Conservation (phyloP, 2,888 invertebrate genomes). For the Nudaria mundana region DNA sequence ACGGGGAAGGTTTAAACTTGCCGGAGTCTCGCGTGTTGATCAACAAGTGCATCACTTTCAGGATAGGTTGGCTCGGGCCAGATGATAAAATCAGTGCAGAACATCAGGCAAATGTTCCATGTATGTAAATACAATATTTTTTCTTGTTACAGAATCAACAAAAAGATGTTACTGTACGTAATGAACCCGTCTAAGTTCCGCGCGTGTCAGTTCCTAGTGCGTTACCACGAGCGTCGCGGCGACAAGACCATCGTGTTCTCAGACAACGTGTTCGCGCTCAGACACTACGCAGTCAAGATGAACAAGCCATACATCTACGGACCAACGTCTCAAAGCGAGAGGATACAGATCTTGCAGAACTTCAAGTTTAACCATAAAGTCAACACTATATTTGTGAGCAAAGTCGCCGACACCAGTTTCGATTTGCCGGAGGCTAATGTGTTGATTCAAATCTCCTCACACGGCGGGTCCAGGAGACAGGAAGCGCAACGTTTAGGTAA, state of each 20-base stretch:
- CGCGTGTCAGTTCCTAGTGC: constrained; percentile 96
- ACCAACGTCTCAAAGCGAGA: constrained; percentile 96
- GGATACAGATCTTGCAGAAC: constrained; percentile 99
- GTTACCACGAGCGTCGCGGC: constrained; percentile 94
- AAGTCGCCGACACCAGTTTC: constrained; percentile 99
- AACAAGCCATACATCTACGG: constrained; percentile 99
- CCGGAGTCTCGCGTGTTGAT: background rate
- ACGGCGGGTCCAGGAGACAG: constrained; percentile 98
- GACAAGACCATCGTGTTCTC: constrained; percentile 99
- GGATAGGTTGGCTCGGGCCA: background rate
- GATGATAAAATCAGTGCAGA: no score
- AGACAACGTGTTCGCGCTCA: constrained; percentile 98
- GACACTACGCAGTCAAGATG: constrained; percentile 98
- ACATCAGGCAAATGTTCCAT: no score
- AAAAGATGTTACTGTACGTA: constrained; percentile 95
- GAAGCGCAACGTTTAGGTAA: constrained; percentile 97
- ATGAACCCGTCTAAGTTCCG: constrained; percentile 99
- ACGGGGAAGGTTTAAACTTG: no score
- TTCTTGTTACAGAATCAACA: constrained; percentile 85
- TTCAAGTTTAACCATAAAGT: constrained; percentile 99
- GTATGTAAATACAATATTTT: constrained; percentile 34
- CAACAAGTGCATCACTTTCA: background rate
- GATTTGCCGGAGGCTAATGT: constrained; percentile 99
- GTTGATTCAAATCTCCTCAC: constrained; percentile 98
- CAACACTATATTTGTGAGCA: constrained; percentile 99